Conservation (phyloP, 2,113 vertebrate genomes). For the Lepisosteus oculatus region DNA sequence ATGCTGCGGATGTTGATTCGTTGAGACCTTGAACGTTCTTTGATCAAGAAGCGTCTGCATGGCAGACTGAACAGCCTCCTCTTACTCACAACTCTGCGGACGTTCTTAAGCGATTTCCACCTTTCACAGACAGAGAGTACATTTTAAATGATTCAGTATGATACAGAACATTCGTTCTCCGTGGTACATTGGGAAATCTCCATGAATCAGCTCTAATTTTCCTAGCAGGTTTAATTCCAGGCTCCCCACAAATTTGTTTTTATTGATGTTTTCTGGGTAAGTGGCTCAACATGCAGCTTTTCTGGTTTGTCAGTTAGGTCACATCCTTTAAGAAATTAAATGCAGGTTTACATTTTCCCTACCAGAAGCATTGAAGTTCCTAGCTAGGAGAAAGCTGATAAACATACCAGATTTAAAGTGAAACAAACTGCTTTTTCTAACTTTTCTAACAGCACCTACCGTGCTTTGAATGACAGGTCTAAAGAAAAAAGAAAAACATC, state of each 20-base stretch:
- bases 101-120: slow-evolving; percentile 20
- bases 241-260: slow-evolving; percentile 41
- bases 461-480: slow-evolving; percentile 19
- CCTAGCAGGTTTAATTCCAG: slow-evolving; percentile 51
- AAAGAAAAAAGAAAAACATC: background rate
- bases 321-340: slow-evolving; percentile 70
- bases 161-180: background rate
- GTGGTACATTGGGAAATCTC: slow-evolving; percentile 22
- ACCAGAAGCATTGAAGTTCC: slow-evolving; percentile 56
- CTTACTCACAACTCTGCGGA: slow-evolving; percentile 4
- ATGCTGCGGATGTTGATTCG: slow-evolving; percentile 55
- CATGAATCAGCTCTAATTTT: slow-evolving; percentile 58
- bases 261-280: slow-evolving; percentile 56
- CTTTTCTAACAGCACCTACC: background rate
- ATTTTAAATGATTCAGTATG: slow-evolving; percentile 44
- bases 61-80: slow-evolving; percentile 34
- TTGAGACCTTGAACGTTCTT: slow-evolving; percentile 56
- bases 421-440: slow-evolving; percentile 19
- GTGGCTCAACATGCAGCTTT: slow-evolving; percentile 63
- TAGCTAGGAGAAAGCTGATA: slow-evolving; percentile 43
- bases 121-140: slow-evolving; percentile 33
- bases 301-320: slow-evolving; percentile 66
- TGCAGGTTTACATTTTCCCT: slow-evolving; percentile 46
- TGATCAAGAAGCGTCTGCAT: slow-evolving; percentile 46
- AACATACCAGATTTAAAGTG: slow-evolving; percentile 31